Percentiles rank a stretch among this genome's conserved stretches.
Evolutionary conservation across 2,113 vertebrate genomes (phyloP).

Genomic region (Phyllopteryx taeniolatus): DNA sequence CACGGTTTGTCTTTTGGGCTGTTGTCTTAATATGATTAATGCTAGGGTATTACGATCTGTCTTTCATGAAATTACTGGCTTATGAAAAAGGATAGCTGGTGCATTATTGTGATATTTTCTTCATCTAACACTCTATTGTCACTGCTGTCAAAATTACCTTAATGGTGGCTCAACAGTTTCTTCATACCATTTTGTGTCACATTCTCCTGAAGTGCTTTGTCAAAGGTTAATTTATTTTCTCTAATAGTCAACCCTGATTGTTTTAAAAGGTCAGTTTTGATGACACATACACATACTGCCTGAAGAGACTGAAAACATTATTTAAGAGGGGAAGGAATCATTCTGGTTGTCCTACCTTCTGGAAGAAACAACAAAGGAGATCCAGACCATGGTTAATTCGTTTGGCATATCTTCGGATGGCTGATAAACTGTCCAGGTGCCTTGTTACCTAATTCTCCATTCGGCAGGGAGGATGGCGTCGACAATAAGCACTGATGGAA

Average conservation of each 20-base stretch:
- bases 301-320: constrained; percentile 47
- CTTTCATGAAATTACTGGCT: not conserved
- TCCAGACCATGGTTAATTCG: constrained; percentile 58
- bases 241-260: constrained; percentile 11
- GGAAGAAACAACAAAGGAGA: constrained; percentile 36
- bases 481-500: constrained; percentile 66
- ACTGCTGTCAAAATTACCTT: too few species aligned
- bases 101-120: constrained; percentile 2
- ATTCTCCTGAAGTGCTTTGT: not conserved
- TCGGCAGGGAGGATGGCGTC: constrained; percentile 58
- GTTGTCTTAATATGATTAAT: not conserved
- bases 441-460: constrained; percentile 67
- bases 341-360: constrained; percentile 31
- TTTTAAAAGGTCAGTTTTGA: constrained; percentile 23
- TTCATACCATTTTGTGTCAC: not conserved
- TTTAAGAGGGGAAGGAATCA: constrained; percentile 35
- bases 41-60: not conserved
- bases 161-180: not conserved
- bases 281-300: constrained; percentile 12
- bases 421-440: constrained; percentile 71
- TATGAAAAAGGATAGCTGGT: constrained; percentile 15
- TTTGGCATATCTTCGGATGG: constrained; percentile 67
- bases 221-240: constrained; percentile 14
- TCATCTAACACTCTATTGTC: not conserved
- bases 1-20: not conserved